Conservation (phyloP, 2,888 invertebrate genomes). For the Mythimna pallens region DNA sequence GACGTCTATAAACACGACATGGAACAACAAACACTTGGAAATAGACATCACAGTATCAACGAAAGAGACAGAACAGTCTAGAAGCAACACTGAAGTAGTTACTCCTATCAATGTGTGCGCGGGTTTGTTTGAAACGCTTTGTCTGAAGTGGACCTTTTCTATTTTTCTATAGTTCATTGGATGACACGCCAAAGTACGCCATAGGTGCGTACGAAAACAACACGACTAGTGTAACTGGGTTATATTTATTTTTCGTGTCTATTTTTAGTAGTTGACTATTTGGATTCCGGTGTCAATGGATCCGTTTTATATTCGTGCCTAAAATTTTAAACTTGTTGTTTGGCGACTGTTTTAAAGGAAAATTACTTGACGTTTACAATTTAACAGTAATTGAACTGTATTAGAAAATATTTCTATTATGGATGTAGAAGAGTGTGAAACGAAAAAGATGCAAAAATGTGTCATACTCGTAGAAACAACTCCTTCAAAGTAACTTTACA, state of each 20-base stretch:
- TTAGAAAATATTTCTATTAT: background rate
- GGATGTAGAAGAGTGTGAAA: background rate
- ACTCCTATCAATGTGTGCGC: background rate
- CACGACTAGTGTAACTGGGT: conserved; percentile 55
- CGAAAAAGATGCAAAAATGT: background rate
- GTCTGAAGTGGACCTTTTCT: conserved; percentile 27
- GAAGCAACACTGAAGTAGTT: background rate
- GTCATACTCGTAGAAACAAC: background rate
- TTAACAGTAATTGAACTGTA: background rate
- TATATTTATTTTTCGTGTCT: conserved; percentile 64
- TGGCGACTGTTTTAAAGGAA: conserved; percentile 3
- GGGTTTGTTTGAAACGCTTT: background rate
- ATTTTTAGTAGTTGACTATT: conserved; percentile 61
- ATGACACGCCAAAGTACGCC: conserved; percentile 41
- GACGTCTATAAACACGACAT: background rate
- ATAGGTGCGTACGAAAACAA: conserved; percentile 38
- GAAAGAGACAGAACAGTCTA: background rate
- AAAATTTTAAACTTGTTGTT: conserved; percentile 46
- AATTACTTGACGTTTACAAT: background rate
- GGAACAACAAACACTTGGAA: background rate
- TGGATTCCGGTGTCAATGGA: conserved; percentile 57
- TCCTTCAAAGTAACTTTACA: no score
- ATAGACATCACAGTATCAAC: background rate
- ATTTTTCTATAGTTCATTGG: conserved; percentile 4
- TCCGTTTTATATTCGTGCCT: conserved; percentile 54